These are phyloP conservation scores for Pempheris klunzingeri DNA, from an alignment of 2,797 vertebrate species.

Conservation along the genomic window DNA sequence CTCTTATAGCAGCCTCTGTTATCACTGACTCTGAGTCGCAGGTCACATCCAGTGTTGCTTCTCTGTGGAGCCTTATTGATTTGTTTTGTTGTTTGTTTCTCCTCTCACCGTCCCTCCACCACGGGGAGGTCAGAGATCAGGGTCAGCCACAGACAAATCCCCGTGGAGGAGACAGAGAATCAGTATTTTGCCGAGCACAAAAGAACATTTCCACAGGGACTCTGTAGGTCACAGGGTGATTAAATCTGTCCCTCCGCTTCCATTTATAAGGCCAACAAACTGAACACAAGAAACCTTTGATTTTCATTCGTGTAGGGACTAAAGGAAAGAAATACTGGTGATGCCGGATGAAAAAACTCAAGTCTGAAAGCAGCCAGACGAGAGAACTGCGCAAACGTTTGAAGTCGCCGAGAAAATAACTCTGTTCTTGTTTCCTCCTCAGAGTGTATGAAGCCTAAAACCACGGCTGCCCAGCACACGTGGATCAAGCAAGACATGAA, in stretches of 20 bases:
- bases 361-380: not conserved
- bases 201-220: conserved; percentile 9
- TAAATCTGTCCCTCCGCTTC: not conserved
- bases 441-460: conserved; percentile 88
- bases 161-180: not conserved
- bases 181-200: not conserved
- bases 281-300: not conserved
- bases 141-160: not conserved
- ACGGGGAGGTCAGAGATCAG: conserved; percentile 17
- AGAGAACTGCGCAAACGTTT: not conserved
- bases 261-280: conserved; percentile 4
- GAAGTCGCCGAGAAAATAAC: not conserved
- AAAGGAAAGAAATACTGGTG: not conserved
- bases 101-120: not conserved
- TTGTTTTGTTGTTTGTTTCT: conserved; percentile 2
- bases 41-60: not conserved
- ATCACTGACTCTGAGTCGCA: not conserved
- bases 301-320: not conserved
- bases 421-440: conserved; percentile 39
- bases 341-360: not conserved
- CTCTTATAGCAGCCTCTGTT: not conserved
- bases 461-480: conserved; percentile 18
- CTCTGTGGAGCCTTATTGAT: conserved; percentile 33
- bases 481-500: conserved; percentile 47
- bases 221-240: not conserved